These are phyloP conservation scores for Tetragonula carbonaria DNA, from an alignment of 2,888 invertebrate genomes.

Conservation along the genomic window DNA sequence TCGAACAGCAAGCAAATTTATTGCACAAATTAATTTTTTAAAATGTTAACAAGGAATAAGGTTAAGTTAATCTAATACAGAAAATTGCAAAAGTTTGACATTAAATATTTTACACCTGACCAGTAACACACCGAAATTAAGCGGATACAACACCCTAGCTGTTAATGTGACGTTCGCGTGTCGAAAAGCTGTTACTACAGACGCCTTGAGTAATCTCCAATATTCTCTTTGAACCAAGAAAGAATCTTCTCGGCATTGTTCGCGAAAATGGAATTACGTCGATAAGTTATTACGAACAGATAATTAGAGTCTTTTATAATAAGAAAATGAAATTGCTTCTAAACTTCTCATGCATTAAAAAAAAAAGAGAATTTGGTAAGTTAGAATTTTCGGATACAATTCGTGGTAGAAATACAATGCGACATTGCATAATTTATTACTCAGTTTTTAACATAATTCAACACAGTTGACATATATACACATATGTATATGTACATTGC, in stretches of 20 bases:
- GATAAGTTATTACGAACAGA: conserved; percentile 72
- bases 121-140: conserved; percentile 48
- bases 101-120: conserved; percentile 51
- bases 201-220: conserved; percentile 79
- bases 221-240: conserved; percentile 74
- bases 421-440: rapidly evolving
- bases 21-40: background rate
- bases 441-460: too few relatives aligned
- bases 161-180: conserved; percentile 81
- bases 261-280: conserved; percentile 73
- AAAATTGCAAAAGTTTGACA: conserved; percentile 15
- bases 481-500: too few relatives aligned
- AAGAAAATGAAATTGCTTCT: conserved; percentile 32
- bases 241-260: conserved; percentile 67
- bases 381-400: background rate
- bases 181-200: conserved; percentile 75
- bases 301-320: conserved; percentile 72
- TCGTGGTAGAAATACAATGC: background rate
- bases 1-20: background rate
- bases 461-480: too few relatives aligned
- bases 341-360: background rate
- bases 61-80: background rate
- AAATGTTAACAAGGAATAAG: background rate
- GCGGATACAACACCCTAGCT: conserved; percentile 64
- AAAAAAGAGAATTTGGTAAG: background rate